A percentile compares a stretch with the other conserved stretches of the same genome.
Conservation (phyloP, 1,140 invertebrate species). For the Atta texana region DNA sequence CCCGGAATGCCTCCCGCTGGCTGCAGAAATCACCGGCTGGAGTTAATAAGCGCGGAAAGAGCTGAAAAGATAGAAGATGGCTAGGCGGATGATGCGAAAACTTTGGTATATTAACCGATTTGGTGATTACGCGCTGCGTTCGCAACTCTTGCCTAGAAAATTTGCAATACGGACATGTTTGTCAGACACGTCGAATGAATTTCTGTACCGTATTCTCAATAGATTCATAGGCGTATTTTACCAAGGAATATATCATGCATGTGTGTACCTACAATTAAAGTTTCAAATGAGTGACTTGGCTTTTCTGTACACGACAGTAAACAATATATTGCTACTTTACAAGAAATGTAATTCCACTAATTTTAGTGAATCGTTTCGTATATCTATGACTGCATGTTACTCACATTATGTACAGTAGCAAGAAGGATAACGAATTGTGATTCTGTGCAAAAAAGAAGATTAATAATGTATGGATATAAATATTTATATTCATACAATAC, state of each 20-base stretch:
- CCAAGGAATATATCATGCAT: constrained; percentile 38
- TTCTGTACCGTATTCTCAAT: constrained; percentile 57
- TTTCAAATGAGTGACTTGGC: constrained; percentile 27
- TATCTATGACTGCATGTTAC: background rate
- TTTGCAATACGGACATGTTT: constrained; percentile 59
- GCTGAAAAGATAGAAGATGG: constrained; percentile 84
- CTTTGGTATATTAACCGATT: constrained; percentile 86
- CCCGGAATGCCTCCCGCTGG: constrained; percentile 69
- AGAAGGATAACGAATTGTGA: constrained; percentile 25
- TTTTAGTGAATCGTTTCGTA: background rate
- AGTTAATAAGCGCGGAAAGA: constrained; percentile 85
- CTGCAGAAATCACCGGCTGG: constrained; percentile 83
- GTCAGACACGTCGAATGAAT: constrained; percentile 65
- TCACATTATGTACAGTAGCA: background rate
- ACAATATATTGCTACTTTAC: background rate
- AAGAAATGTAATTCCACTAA: background rate
- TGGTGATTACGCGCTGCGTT: constrained; percentile 82
- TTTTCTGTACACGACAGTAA: background rate
- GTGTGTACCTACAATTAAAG: background rate
- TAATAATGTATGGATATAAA: constrained; percentile 8
- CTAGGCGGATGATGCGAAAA: constrained; percentile 85
- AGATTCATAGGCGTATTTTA: background rate
- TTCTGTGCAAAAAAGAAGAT: background rate
- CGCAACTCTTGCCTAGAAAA: constrained; percentile 76
- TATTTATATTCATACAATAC: background rate